Evolutionary conservation across 2,113 vertebrate species (phyloP).

Genomic region (Dicrurus megarhynchus): DNA sequence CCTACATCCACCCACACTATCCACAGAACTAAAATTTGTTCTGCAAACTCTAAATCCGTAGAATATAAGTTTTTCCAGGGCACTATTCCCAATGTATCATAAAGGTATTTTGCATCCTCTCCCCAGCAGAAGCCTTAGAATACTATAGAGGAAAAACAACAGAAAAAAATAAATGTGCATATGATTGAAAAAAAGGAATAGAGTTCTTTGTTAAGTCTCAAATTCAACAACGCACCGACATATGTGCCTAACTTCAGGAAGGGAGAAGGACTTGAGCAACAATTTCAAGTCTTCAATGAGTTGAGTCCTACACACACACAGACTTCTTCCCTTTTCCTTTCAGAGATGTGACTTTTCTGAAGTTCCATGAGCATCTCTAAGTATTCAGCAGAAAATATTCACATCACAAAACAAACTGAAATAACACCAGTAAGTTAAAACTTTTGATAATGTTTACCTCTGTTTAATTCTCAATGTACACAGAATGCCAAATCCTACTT

Average conservation of each 20-base stretch:
- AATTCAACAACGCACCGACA: not conserved
- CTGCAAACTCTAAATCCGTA: not conserved
- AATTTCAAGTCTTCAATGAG: not conserved
- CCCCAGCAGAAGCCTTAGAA: not conserved
- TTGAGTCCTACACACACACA: not conserved
- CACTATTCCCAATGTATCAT: not conserved
- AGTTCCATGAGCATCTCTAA: not conserved
- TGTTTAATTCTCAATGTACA: slow-evolving; percentile 11
- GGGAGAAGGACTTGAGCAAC: not conserved
- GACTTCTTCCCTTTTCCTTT: not conserved
- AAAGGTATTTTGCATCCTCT: not conserved
- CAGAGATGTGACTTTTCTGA: not conserved
- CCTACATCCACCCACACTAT: not conserved
- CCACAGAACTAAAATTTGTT: not conserved
- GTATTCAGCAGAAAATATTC: not conserved
- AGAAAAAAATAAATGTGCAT: not conserved
- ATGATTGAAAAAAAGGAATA: not conserved
- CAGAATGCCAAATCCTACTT: not conserved
- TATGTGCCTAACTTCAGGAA: not conserved
- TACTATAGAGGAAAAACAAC: not conserved
- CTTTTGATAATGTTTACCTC: not conserved
- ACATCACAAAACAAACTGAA: not conserved
- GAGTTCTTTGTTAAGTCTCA: not conserved
- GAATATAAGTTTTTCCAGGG: not conserved
- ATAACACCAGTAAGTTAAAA: not conserved